These are phyloP conservation scores for Hypena proboscidalis DNA, from an alignment of 2,888 invertebrate species.

Conservation along the genomic window DNA sequence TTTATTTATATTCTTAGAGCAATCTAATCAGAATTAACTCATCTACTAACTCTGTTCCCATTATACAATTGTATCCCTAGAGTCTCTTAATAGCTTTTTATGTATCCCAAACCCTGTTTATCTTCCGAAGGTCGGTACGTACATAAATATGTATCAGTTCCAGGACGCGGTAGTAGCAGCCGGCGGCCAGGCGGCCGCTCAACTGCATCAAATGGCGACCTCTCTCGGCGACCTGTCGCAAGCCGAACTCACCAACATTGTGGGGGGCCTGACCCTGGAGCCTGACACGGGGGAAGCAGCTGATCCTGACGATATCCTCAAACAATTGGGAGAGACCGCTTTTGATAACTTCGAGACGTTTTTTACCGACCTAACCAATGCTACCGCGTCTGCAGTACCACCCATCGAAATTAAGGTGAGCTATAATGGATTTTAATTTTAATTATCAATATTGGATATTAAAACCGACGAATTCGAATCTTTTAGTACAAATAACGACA, in stretches of 20 bases:
- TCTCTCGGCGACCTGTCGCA: conserved; percentile 89
- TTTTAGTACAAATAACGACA: too few relatives aligned
- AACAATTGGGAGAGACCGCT: conserved; percentile 92
- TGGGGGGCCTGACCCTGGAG: conserved; percentile 85
- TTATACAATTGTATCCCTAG: too few relatives aligned
- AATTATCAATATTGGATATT: too few relatives aligned
- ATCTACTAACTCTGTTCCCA: too few relatives aligned
- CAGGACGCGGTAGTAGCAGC: conserved; percentile 87
- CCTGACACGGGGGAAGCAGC: conserved; percentile 69
- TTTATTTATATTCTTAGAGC: too few relatives aligned
- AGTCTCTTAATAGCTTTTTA: too few relatives aligned
- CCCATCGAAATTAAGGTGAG: conserved; percentile 89
- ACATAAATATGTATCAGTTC: conserved; percentile 50
- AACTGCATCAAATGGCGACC: conserved; percentile 80
- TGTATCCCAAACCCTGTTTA: neutral
- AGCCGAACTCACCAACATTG: conserved; percentile 89
- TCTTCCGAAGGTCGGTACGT: conserved; percentile 1
- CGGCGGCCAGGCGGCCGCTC: conserved; percentile 81
- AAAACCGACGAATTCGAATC: too few relatives aligned
- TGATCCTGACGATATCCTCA: conserved; percentile 92
- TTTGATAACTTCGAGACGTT: conserved; percentile 94
- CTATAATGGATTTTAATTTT: neutral
- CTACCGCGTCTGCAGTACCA: conserved; percentile 86
- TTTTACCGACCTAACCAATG: conserved; percentile 90
- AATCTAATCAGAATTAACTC: too few relatives aligned